phyloP scores from a whole-genome alignment of 2,113 vertebrate species.

The Laticauda colubrina region DNA sequence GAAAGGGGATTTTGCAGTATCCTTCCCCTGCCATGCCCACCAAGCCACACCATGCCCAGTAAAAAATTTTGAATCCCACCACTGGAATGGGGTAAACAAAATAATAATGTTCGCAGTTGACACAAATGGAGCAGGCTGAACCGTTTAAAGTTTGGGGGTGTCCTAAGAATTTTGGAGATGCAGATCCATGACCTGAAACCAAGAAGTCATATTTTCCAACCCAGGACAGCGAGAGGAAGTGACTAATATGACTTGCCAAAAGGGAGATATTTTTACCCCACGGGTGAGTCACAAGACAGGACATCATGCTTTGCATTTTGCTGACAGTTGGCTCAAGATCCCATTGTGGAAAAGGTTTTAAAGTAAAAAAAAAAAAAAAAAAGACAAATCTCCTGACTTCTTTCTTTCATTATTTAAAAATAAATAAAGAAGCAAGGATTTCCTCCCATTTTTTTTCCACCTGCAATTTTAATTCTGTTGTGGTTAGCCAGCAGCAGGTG shows the following conservation, averaged over 20 bases:
- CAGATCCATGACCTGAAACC: background rate
- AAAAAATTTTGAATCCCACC: too few species aligned
- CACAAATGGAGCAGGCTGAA: background rate
- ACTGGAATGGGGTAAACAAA: background rate
- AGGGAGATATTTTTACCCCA: constrained; percentile 30
- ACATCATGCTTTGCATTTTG: constrained; percentile 25
- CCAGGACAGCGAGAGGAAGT: constrained; percentile 33
- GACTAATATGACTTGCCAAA: constrained; percentile 45
- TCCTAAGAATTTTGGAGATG: background rate
- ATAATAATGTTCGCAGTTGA: too few species aligned
- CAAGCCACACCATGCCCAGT: too few species aligned
- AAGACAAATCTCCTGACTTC: background rate
- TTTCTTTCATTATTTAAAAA: background rate
- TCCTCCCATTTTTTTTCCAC: background rate
- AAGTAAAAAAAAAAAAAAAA: accelerated
- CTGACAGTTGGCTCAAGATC: background rate
- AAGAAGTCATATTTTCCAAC: background rate
- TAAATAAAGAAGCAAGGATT: background rate
- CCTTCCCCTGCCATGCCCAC: too few species aligned
- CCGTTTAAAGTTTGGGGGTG: background rate
- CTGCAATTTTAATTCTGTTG: background rate
- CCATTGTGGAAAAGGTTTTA: constrained; percentile 4
- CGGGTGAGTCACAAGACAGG: constrained; percentile 27
- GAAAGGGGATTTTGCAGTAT: too few species aligned
- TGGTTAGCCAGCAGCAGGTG: too few species aligned